Conservation (phyloP, 2,888 invertebrate genomes). For the Orthosia gothica region DNA sequence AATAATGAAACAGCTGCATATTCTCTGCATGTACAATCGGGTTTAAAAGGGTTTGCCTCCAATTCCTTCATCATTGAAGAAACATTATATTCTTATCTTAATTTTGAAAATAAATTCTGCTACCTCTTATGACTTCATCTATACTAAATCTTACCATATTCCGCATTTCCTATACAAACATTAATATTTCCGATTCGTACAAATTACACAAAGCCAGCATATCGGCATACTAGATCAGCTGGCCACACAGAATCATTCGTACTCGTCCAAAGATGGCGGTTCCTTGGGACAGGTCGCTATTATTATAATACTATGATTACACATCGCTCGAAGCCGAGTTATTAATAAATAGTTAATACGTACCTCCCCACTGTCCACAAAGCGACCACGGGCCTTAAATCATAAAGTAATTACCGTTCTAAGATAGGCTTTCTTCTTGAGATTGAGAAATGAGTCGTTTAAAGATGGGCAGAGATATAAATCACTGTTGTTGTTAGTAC, state of each 20-base stretch:
- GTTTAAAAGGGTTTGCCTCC: constrained; percentile 16
- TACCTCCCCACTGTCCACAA: constrained; percentile 80
- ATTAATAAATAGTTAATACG: constrained; percentile 84
- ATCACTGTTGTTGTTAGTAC: constrained; percentile 63
- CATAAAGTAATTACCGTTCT: constrained; percentile 85
- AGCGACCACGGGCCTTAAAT: constrained; percentile 82
- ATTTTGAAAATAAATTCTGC: not conserved
- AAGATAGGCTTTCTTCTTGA: constrained; percentile 81
- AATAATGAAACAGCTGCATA: constrained; percentile 47
- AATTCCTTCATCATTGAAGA: constrained; percentile 13
- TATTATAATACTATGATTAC: constrained; percentile 85
- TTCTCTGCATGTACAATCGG: constrained; percentile 32
- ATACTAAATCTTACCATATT: not conserved
- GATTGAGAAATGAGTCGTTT: constrained; percentile 84
- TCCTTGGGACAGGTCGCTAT: constrained; percentile 80
- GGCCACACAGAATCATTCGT: constrained; percentile 75
- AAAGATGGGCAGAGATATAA: constrained; percentile 74
- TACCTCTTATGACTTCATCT: not conserved
- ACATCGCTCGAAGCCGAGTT: constrained; percentile 79
- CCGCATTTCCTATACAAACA: constrained; percentile 39
- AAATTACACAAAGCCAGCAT: constrained; percentile 66
- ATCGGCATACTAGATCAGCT: constrained; percentile 71
- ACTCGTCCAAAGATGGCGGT: constrained; percentile 75
- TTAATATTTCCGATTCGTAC: constrained; percentile 57
- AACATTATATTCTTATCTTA: not conserved